These are phyloP conservation scores for Ariopsis seemanni DNA, from an alignment of 2,113 vertebrate genomes.

Conservation along the genomic window DNA sequence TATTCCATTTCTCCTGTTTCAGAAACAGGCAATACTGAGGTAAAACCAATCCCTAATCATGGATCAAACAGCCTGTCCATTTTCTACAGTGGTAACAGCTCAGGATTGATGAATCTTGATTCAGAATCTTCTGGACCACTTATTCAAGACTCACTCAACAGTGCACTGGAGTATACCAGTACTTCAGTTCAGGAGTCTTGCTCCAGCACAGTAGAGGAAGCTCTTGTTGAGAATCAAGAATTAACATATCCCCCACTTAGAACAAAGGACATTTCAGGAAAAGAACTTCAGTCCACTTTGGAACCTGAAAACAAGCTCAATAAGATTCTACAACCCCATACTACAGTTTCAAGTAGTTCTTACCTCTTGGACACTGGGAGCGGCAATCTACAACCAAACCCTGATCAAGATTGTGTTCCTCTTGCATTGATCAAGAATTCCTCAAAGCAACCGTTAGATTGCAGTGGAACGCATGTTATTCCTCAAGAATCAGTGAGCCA, in stretches of 20 bases:
- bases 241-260: neutral
- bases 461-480: neutral
- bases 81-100: neutral
- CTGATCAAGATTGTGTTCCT: neutral
- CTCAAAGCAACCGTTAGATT: neutral
- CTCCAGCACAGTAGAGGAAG: neutral
- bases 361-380: neutral
- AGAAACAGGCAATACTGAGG: neutral
- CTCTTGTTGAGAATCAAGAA: neutral
- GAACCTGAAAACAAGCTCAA: neutral
- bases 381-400: neutral
- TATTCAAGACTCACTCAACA: neutral
- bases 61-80: neutral
- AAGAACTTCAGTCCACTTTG: neutral
- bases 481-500: neutral
- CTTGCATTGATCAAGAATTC: neutral
- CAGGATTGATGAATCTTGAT: neutral
- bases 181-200: neutral
- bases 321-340: neutral
- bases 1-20: neutral
- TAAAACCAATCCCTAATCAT: neutral
- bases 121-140: neutral
- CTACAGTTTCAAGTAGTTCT: neutral
- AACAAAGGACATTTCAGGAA: neutral
- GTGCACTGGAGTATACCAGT: neutral